phyloP scores from a whole-genome alignment of 2,888 invertebrate genomes.

The Druceiella hillmani region DNA sequence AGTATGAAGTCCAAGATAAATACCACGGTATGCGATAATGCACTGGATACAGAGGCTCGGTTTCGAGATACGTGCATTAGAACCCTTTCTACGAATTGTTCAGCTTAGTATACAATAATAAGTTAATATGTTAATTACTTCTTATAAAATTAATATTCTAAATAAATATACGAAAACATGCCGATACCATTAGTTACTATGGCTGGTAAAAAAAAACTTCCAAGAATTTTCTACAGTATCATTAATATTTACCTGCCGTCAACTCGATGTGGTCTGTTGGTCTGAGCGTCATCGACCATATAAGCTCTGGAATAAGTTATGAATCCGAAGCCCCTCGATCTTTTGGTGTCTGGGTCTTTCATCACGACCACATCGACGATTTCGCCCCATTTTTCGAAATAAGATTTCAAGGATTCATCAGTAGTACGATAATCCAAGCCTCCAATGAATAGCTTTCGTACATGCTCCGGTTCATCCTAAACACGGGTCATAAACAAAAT shows the following conservation, averaged over 20 bases:
- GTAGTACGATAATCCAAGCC: constrained; percentile 92
- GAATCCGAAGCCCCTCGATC: constrained; percentile 97
- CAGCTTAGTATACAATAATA: no score
- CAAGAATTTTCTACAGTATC: background rate
- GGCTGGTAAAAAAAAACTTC: no score
- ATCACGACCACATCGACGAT: constrained; percentile 95
- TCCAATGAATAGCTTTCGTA: constrained; percentile 92
- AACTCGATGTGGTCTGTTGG: constrained; percentile 83
- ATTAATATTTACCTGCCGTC: constrained; percentile 64
- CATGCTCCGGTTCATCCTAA: constrained; percentile 73
- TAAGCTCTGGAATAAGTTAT: constrained; percentile 92
- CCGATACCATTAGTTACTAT: no score
- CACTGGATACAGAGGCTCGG: no score
- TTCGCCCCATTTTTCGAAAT: constrained; percentile 96
- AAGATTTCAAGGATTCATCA: constrained; percentile 88
- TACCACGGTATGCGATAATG: no score
- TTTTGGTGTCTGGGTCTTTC: constrained; percentile 92
- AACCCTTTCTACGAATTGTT: no score
- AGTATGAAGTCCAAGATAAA: no score
- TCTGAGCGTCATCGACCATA: constrained; percentile 96
- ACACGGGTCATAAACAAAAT: no score
- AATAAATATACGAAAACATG: no score
- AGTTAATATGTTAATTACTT: no score
- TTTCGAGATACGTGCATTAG: no score
- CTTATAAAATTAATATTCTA: no score